Conservation (phyloP, 2,113 vertebrate genomes). For the Caranx melampygus region DNA sequence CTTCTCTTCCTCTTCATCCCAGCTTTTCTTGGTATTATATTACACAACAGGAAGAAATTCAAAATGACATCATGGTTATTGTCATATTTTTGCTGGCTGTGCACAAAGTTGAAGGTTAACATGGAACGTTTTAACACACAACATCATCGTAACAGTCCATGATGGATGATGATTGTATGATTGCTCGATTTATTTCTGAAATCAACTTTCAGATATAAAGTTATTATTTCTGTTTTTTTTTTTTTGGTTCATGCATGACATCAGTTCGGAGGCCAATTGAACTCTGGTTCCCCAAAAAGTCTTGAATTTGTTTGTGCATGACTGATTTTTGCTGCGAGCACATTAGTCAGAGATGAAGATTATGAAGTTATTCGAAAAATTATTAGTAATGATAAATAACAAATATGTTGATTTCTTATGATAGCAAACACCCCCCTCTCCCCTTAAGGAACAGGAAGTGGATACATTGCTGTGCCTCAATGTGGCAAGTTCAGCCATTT, state of each 20-base stretch:
- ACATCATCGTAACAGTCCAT: neutral
- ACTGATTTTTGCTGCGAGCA: conserved; percentile 53
- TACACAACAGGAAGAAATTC: conserved; percentile 35
- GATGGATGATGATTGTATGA: conserved; percentile 44
- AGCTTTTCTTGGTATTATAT: conserved; percentile 30
- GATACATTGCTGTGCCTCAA: conserved; percentile 32
- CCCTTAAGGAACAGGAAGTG: neutral
- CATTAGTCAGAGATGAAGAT: conserved; percentile 12
- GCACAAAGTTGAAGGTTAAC: conserved; percentile 24
- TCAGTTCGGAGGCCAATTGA: conserved; percentile 48
- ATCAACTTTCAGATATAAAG: conserved; percentile 33
- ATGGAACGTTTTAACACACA: conserved; percentile 18
- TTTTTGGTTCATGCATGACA: conserved; percentile 62
- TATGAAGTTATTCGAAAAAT: neutral
- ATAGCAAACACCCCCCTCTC: conserved; percentile 10
- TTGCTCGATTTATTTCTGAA: conserved; percentile 43
- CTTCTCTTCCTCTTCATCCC: conserved; percentile 24
- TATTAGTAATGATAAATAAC: neutral
- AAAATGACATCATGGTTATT: conserved; percentile 25
- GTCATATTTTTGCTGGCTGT: conserved; percentile 22
- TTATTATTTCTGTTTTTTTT: conserved; percentile 19
- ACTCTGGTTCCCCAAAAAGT: conserved; percentile 30
- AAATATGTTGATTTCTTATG: neutral
- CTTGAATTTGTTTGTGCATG: conserved; percentile 66
- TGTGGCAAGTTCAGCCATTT: conserved; percentile 1